phyloP scores from a whole-genome alignment of 2,797 vertebrate genomes.

The Cygnus olor region DNA sequence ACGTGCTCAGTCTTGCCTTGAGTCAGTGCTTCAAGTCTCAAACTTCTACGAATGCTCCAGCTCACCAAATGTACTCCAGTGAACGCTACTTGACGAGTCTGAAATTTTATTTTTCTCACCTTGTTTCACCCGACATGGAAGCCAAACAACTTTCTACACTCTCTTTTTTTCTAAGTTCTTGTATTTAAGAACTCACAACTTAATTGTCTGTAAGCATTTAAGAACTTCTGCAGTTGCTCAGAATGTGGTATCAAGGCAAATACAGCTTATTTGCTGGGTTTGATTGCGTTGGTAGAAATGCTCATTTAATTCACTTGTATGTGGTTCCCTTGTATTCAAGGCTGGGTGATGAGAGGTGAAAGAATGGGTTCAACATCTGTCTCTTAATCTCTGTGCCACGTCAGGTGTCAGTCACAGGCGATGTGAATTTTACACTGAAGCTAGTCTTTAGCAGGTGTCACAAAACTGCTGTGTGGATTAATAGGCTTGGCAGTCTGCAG shows the following conservation, averaged over 20 bases:
- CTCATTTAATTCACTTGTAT: background rate
- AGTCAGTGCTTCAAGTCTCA: constrained; percentile 36
- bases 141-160: background rate
- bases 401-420: background rate
- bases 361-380: background rate
- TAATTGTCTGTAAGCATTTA: constrained; percentile 30
- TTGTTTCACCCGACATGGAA: background rate
- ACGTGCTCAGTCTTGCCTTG: constrained; percentile 34
- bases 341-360: background rate
- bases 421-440: background rate
- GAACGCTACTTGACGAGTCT: background rate
- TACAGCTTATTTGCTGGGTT: background rate
- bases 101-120: background rate
- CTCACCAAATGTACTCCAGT: constrained; percentile 12
- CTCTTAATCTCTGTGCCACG: background rate
- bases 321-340: background rate
- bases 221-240: background rate
- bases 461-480: constrained; percentile 3
- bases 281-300: constrained; percentile 7
- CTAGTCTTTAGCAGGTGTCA: constrained; percentile 1
- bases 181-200: constrained; percentile 32
- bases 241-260: constrained; percentile 21
- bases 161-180: background rate
- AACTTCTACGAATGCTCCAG: constrained; percentile 39
- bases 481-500: background rate